A percentile compares a stretch with the other conserved stretches of the same genome.
Conservation (phyloP, 2,113 vertebrate genomes). For the Sylvietta virens region DNA sequence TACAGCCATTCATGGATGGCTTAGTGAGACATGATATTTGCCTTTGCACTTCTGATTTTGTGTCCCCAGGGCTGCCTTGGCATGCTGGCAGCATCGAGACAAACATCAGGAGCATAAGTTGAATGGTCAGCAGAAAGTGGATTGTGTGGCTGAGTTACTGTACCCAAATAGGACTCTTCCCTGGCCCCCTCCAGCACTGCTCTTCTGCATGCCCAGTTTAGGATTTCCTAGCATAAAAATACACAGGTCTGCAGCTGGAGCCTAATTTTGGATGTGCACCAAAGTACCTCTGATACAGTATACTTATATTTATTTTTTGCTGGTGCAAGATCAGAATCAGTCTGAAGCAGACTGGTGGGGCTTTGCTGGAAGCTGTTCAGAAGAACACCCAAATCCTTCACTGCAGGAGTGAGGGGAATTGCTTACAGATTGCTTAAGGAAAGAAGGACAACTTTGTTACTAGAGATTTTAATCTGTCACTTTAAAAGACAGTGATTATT, state of each 20-base stretch:
- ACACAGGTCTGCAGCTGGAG: neutral
- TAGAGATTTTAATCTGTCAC: neutral
- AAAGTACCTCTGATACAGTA: neutral
- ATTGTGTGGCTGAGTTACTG: neutral
- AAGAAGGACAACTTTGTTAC: neutral
- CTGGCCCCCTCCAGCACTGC: neutral
- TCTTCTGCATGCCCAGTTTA: neutral
- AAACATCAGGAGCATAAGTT: neutral
- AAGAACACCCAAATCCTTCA: neutral
- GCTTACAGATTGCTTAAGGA: neutral
- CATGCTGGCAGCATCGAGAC: neutral
- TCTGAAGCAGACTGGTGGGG: neutral
- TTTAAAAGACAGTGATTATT: conserved; percentile 6
- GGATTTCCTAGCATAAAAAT: neutral
- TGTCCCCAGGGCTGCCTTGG: neutral
- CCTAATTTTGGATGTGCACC: neutral
- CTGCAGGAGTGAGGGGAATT: neutral
- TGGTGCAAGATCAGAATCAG: neutral
- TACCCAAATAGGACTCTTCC: neutral
- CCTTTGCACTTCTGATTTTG: neutral
- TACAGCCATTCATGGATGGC: neutral
- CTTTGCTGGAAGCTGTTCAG: neutral
- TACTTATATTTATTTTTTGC: neutral
- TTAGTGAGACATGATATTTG: neutral
- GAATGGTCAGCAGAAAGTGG: neutral